These are phyloP conservation scores for Spatulosminthurus flaviceps DNA, from an alignment of 2,888 invertebrate species.

Conservation along the genomic window DNA sequence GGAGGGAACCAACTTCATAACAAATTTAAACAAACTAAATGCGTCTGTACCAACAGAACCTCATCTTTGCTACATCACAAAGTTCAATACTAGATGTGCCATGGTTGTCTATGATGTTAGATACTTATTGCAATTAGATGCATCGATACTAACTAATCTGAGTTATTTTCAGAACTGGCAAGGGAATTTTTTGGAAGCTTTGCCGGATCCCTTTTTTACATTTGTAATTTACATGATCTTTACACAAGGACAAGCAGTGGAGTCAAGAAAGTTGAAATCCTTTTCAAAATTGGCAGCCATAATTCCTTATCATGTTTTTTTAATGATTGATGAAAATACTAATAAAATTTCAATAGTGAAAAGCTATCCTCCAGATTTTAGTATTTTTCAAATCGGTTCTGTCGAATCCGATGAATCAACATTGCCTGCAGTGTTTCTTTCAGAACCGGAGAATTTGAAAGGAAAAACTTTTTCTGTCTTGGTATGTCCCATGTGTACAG, in stretches of 20 bases:
- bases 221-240: not conserved
- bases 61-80: not conserved
- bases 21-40: no score
- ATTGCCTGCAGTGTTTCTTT: not conserved
- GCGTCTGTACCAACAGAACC: not conserved
- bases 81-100: not conserved
- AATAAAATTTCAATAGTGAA: not conserved
- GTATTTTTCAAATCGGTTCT: not conserved
- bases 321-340: not conserved
- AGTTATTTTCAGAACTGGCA: not conserved
- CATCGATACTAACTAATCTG: not conserved
- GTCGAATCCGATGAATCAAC: not conserved
- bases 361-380: not conserved
- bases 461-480: not conserved
- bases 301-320: not conserved
- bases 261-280: not conserved
- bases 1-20: no score
- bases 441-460: not conserved
- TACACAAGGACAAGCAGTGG: not conserved
- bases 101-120: not conserved
- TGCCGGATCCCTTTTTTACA: not conserved
- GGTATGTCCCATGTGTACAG: conserved; percentile 4
- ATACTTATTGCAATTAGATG: not conserved
- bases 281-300: not conserved
- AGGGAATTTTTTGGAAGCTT: not conserved